Evolutionary conservation across 2,797 vertebrate genomes (phyloP), one percentile per base, ranked within the genome.

Genomic region (Sarcoramphus papa): DNA sequence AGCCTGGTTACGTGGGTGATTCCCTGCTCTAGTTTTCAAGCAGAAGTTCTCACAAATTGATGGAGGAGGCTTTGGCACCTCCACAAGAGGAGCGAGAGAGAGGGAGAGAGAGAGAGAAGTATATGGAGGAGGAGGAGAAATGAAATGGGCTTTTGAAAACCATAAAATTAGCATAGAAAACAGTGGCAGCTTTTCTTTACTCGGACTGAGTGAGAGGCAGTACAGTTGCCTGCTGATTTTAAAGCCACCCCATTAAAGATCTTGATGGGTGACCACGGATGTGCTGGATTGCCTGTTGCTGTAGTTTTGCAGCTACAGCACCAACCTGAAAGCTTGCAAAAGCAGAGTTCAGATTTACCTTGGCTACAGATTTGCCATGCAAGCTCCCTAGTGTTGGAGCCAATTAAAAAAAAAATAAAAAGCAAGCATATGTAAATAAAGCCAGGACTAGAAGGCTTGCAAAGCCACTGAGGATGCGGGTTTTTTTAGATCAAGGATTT

Each of bases 11-110:
- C 43, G 94, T 97, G 97, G 96, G 97, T 91, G 97, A 95, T 43
- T 37, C 91, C 96, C 90, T 88, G 97, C 95, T 95, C 96, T 91
- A 95, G 88, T 96, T 97, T 97, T 91, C 92, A 85, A 96, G 97
- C 93, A 96, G 91, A 95, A 97, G 69, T 77, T 94, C 75, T 95
- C 95, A 62, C 88, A 95, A 93, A 96, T 92, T 54, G 88, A 74
- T n/a, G 64, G 93, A 90, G 85, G 96, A 92, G 94, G 81, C 37
- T 92, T 95, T 91, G 93, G 92, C 96, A 95, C 85, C 80, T 93
- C 87, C 22, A 2, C 85, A 41, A 64, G 62, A 92, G 48, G 25
- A 60, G 57, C 1, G 43, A 82, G 62, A 19, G 13, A 57, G 48
- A 57, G 31, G 10, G 53, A 45, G 11, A 68, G 43, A 78, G 33